Evolutionary conservation across 2,888 invertebrate genomes (phyloP).

Genomic region (Sphinx pinastri): DNA sequence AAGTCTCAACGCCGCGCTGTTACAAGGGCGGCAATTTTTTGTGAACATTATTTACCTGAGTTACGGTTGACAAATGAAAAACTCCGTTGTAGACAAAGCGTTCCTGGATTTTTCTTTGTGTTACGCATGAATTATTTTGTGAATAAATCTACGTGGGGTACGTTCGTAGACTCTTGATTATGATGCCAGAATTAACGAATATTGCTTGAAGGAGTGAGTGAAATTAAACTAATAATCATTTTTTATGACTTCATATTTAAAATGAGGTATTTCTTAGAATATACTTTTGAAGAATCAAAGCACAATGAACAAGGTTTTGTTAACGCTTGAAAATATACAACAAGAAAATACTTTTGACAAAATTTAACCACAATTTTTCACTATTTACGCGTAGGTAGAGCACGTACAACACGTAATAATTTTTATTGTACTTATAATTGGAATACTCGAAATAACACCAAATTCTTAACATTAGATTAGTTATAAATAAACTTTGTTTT

Average conservation of each 20-base stretch:
- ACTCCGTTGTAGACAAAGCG: conserved; percentile 48
- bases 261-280: not conserved
- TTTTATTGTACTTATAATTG: too few relatives aligned
- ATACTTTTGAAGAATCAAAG: too few relatives aligned
- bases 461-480: too few relatives aligned
- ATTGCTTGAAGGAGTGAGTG: conserved; percentile 21
- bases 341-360: too few relatives aligned
- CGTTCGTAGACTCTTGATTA: conserved; percentile 26
- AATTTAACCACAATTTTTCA: too few relatives aligned
- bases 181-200: conserved; percentile 23
- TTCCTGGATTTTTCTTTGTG: conserved; percentile 43
- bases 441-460: too few relatives aligned
- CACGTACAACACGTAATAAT: too few relatives aligned
- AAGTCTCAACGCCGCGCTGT: not conserved
- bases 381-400: too few relatives aligned
- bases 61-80: conserved; percentile 53
- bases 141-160: conserved; percentile 38
- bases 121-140: conserved; percentile 45
- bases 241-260: not conserved
- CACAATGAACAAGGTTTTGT: too few relatives aligned
- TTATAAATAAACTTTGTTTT: too few relatives aligned
- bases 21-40: conserved; percentile 36
- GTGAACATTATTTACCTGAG: conserved; percentile 33
- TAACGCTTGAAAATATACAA: too few relatives aligned
- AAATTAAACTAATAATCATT: not conserved